Percentiles rank a stretch among this genome's conserved stretches.
Evolutionary conservation across 2,888 invertebrate species (phyloP).

Genomic region (Uloborus plumipes): DNA sequence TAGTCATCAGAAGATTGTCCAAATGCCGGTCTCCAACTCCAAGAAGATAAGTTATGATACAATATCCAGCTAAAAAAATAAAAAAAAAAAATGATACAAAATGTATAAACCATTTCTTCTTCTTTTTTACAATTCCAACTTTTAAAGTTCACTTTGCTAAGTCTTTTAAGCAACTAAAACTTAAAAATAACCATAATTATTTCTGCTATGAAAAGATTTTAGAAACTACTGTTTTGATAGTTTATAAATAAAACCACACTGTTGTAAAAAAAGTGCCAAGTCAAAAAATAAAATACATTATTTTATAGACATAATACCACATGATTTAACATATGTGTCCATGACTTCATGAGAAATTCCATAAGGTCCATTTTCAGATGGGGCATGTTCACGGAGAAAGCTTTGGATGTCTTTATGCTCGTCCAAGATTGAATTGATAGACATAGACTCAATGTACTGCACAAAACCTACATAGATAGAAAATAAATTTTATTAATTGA

Average conservation of each 20-base stretch:
- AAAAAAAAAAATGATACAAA: background rate
- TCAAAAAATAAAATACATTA: too few relatives aligned
- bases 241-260: too few relatives aligned
- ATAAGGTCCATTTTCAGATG: slow-evolving; percentile 87
- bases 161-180: too few relatives aligned
- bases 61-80: slow-evolving; percentile 85
- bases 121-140: too few relatives aligned
- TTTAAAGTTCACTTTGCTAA: too few relatives aligned
- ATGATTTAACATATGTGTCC: slow-evolving; percentile 96
- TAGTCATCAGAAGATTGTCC: slow-evolving; percentile 94
- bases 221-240: too few relatives aligned
- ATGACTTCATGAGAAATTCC: slow-evolving; percentile 94
- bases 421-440: slow-evolving; percentile 91
- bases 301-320: slow-evolving; percentile 75
- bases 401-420: slow-evolving; percentile 91
- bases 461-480: slow-evolving; percentile 79
- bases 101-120: too few relatives aligned
- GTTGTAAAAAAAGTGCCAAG: background rate
- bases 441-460: slow-evolving; percentile 92
- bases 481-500: background rate
- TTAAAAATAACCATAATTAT: too few relatives aligned
- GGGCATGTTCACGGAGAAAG: slow-evolving; percentile 91
- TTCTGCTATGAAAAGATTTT: too few relatives aligned
- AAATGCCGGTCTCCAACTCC: slow-evolving; percentile 98
- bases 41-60: slow-evolving; percentile 96